These are phyloP conservation scores for Chascanopsetta lugubris DNA, from an alignment of 2,113 vertebrate genomes.

Conservation along the genomic window DNA sequence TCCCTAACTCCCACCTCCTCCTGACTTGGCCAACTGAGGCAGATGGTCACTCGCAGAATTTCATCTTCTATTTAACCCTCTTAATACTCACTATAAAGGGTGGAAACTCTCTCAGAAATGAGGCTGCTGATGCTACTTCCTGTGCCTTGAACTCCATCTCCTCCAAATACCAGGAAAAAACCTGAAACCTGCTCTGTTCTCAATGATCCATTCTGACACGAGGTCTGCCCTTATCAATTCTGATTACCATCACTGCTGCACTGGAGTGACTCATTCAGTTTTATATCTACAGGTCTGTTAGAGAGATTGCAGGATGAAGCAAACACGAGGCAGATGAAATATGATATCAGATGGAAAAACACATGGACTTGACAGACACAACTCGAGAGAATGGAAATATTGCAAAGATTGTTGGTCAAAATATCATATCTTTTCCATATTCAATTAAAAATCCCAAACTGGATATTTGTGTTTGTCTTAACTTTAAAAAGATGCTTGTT, in stretches of 20 bases:
- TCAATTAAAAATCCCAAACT: too few species aligned
- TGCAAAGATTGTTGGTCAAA: too few species aligned
- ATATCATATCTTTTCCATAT: too few species aligned
- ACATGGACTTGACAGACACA: background rate
- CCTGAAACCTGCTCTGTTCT: conserved; percentile 57
- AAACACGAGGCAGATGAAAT: background rate
- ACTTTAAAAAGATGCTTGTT: too few species aligned
- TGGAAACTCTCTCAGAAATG: conserved; percentile 30
- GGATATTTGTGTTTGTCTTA: too few species aligned
- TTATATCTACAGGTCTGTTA: conserved; percentile 42
- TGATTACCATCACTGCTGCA: conserved; percentile 65
- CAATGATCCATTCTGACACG: conserved; percentile 65
- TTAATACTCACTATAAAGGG: too few species aligned
- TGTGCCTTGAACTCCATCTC: conserved; percentile 35
- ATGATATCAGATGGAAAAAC: background rate
- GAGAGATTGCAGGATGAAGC: conserved; percentile 23
- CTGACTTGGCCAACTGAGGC: too few species aligned
- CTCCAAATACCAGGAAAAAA: conserved; percentile 48
- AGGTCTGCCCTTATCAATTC: conserved; percentile 70
- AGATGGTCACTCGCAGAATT: too few species aligned
- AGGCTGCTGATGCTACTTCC: conserved; percentile 25
- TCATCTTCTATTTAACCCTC: conserved; percentile 38
- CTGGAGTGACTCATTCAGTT: conserved; percentile 50
- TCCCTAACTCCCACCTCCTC: too few species aligned
- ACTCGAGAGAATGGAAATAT: background rate